Percentiles rank a stretch among this genome's conserved stretches.
phyloP scores from a whole-genome alignment of 2,797 vertebrate species.

The Sebastes kiyomatsui region DNA sequence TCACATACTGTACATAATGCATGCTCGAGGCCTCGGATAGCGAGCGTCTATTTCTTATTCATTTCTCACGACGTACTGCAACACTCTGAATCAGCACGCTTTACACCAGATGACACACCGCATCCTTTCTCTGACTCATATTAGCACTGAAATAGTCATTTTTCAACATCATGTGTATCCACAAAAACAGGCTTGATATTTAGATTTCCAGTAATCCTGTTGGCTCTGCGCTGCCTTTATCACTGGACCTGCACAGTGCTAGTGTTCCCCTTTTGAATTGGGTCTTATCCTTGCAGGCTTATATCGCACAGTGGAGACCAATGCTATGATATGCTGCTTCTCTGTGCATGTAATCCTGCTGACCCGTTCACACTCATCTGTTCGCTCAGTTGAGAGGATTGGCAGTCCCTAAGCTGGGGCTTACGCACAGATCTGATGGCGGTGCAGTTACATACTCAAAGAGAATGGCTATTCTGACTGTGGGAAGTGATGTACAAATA shows the following conservation, averaged over 20 bases:
- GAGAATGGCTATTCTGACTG: slow-evolving; percentile 29
- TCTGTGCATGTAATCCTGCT: slow-evolving; percentile 75
- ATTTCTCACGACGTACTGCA: slow-evolving; percentile 15
- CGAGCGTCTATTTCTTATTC: slow-evolving; percentile 34
- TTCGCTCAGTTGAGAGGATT: slow-evolving; percentile 65
- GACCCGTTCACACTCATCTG: slow-evolving; percentile 73
- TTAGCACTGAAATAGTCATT: slow-evolving; percentile 5
- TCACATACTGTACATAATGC: slow-evolving; percentile 19
- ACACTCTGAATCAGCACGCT: slow-evolving; percentile 32
- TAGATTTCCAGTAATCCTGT: slow-evolving; percentile 47
- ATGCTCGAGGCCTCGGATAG: slow-evolving; percentile 1
- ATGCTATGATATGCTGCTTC: slow-evolving; percentile 58
- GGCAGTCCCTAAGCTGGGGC: slow-evolving; percentile 60
- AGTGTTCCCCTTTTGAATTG: slow-evolving; percentile 47
- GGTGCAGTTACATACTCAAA: slow-evolving; percentile 44
- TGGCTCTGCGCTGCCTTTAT: slow-evolving; percentile 31
- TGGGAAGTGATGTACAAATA: background rate
- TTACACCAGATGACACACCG: slow-evolving; percentile 14
- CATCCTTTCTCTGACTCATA: slow-evolving; percentile 25
- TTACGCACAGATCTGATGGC: slow-evolving; percentile 71
- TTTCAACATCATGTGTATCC: slow-evolving; percentile 18
- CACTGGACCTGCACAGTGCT: slow-evolving; percentile 8
- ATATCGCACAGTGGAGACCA: slow-evolving; percentile 45
- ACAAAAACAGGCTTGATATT: slow-evolving; percentile 24
- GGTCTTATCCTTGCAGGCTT: slow-evolving; percentile 50